These are phyloP conservation scores for Hylia prasina DNA, from an alignment of 2,113 vertebrate genomes.

Conservation along the genomic window DNA sequence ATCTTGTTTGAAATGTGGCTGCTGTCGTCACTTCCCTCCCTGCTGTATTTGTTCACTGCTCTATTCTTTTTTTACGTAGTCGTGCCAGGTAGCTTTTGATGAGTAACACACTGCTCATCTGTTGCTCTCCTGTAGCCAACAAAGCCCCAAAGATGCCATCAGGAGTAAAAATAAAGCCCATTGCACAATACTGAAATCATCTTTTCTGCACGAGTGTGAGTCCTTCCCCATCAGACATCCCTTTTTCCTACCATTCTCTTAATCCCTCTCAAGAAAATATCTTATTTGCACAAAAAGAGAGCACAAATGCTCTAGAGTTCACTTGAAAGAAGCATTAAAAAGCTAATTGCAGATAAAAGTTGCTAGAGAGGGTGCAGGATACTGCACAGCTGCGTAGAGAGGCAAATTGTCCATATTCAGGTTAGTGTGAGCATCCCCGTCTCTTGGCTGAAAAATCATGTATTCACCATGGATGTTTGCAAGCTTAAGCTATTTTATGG, in stretches of 20 bases:
- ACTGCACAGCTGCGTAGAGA: neutral
- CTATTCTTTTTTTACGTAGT: neutral
- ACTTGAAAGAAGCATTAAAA: neutral
- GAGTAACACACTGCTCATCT: neutral
- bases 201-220: neutral
- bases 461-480: neutral
- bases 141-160: neutral
- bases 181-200: neutral
- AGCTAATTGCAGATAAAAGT: neutral
- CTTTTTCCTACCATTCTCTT: neutral
- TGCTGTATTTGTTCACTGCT: neutral
- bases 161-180: neutral
- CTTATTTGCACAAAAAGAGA: neutral
- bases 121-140: neutral
- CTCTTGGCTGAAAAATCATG: neutral
- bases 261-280: neutral
- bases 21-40: neutral
- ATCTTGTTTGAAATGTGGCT: constrained; percentile 9
- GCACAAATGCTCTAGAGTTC: neutral
- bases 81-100: constrained; percentile 28
- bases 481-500: neutral
- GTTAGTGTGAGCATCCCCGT: neutral
- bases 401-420: neutral
- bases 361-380: neutral
- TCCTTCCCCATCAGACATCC: neutral